phyloP scores from a whole-genome alignment of 2,888 invertebrate species.

The Brachyopa scutellaris region DNA sequence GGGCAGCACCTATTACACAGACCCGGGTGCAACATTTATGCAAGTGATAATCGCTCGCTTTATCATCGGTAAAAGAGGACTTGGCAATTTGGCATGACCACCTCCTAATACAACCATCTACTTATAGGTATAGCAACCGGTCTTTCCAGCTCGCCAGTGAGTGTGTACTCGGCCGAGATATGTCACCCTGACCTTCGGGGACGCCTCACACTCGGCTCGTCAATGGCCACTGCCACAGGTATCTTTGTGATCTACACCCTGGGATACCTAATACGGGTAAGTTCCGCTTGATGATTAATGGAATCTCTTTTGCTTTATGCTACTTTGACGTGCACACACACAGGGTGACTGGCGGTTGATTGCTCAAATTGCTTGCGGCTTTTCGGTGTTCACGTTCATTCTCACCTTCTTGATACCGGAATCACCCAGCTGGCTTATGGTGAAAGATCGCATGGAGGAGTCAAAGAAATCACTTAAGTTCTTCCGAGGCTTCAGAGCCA shows the following conservation, averaged over 20 bases:
- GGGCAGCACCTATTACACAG: conserved; percentile 71
- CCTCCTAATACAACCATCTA: background rate
- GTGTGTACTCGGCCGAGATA: conserved; percentile 76
- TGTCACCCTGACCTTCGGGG: conserved; percentile 84
- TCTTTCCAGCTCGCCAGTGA: conserved; percentile 74
- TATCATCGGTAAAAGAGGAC: conserved; percentile 73
- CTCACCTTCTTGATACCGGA: conserved; percentile 84
- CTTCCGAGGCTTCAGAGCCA: conserved; percentile 83
- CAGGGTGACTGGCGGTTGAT: conserved; percentile 74
- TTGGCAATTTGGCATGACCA: background rate
- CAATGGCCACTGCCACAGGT: conserved; percentile 84
- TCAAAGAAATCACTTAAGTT: conserved; percentile 84
- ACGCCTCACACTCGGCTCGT: conserved; percentile 84
- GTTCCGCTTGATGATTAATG: background rate
- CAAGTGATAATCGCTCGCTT: conserved; percentile 75
- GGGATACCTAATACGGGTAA: conserved; percentile 80
- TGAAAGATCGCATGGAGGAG: conserved; percentile 83
- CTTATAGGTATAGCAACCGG: conserved; percentile 74
- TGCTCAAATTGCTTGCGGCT: conserved; percentile 73
- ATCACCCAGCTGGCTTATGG: conserved; percentile 86
- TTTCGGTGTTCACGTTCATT: conserved; percentile 74
- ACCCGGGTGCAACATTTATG: conserved; percentile 67
- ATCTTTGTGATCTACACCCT: conserved; percentile 85
- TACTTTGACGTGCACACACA: conserved; percentile 16
- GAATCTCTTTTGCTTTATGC: conserved; percentile 47